These are phyloP conservation scores for Syrmaticus mikado DNA, from an alignment of 2,113 vertebrate genomes.

Conservation along the genomic window DNA sequence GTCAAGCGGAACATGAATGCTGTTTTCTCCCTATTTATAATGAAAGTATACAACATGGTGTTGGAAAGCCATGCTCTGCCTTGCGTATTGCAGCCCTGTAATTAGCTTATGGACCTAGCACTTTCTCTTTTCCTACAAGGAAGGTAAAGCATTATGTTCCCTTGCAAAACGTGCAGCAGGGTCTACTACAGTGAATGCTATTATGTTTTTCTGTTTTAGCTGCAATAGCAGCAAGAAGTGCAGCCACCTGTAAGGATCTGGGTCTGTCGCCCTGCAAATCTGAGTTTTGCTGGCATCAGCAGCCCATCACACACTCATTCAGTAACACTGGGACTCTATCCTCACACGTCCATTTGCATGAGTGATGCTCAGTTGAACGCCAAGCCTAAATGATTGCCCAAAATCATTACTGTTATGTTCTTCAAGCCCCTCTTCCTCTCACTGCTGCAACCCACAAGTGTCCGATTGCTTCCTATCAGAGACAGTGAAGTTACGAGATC, in stretches of 20 bases:
- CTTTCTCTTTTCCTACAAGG: fast-evolving
- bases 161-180: fast-evolving
- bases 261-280: not conserved
- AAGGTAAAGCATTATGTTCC: not conserved
- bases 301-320: not conserved
- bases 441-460: not conserved
- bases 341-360: fast-evolving
- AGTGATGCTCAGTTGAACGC: not conserved
- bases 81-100: not conserved
- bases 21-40: not conserved
- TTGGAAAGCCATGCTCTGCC: not conserved
- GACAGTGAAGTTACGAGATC: not conserved
- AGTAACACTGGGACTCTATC: fast-evolving
- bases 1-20: fast-evolving
- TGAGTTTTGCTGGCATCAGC: fast-evolving
- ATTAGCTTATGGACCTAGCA: not conserved
- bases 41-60: fast-evolving
- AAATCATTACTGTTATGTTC: not conserved
- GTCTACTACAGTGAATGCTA: fast-evolving
- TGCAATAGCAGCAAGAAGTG: not conserved
- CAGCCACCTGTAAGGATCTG: not conserved
- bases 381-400: not conserved
- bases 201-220: not conserved
- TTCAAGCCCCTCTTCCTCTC: not conserved
- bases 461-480: fast-evolving